phyloP scores from a whole-genome alignment of 2,113 vertebrate species.

The Piprites chloris region DNA sequence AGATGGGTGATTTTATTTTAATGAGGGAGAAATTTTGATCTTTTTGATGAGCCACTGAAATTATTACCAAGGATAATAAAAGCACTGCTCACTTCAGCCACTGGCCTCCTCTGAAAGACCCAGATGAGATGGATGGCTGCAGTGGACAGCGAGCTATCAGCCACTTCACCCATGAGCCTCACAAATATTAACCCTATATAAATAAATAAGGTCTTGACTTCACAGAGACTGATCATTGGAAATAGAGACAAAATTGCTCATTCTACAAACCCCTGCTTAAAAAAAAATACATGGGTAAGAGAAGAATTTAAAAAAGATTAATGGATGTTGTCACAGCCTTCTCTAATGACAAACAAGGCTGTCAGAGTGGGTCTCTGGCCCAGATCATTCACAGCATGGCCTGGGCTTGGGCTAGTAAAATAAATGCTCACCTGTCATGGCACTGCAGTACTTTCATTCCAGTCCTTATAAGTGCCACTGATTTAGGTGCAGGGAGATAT shows the following conservation, averaged over 20 bases:
- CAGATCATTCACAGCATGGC: slow-evolving; percentile 40
- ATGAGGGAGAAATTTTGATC: background rate
- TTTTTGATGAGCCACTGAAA: background rate
- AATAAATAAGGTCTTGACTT: slow-evolving; percentile 34
- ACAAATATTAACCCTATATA: slow-evolving; percentile 39
- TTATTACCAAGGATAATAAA: background rate
- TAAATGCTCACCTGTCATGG: slow-evolving; percentile 24
- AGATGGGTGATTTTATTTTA: background rate
- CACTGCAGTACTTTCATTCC: background rate
- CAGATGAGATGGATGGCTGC: background rate
- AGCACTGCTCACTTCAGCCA: background rate
- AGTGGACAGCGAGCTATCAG: slow-evolving; percentile 7
- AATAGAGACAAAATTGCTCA: slow-evolving; percentile 54
- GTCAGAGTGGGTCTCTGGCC: slow-evolving; percentile 44
- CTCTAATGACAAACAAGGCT: slow-evolving; percentile 64
- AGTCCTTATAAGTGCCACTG: background rate
- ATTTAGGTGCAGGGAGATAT: background rate
- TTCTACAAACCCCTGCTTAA: slow-evolving; percentile 6
- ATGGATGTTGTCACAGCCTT: slow-evolving; percentile 58
- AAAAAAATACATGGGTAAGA: slow-evolving; percentile 12
- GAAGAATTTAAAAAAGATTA: slow-evolving; percentile 63
- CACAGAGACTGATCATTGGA: slow-evolving; percentile 44
- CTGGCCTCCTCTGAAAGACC: background rate
- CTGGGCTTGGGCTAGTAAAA: slow-evolving; percentile 3
- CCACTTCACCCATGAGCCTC: background rate